Conservation (phyloP, 2,888 invertebrate species). For the Drosophila quinaria region DNA sequence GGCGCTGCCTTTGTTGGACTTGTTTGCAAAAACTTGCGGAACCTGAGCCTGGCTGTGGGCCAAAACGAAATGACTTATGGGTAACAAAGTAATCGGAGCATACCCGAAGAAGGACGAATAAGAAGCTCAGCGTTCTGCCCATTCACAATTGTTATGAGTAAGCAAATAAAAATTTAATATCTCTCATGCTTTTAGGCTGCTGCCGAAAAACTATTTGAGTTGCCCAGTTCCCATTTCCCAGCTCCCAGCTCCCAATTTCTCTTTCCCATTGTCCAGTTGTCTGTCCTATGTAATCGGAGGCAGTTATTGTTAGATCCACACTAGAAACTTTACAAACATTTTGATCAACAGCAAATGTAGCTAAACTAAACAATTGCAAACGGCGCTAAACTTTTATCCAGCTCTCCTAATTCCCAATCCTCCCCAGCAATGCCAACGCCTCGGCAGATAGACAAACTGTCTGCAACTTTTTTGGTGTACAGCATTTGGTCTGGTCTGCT, state of each 20-base stretch:
- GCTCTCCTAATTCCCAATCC: not conserved
- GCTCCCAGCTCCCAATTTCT: conserved; percentile 4
- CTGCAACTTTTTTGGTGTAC: conserved; percentile 45
- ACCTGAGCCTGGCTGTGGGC: conserved; percentile 62
- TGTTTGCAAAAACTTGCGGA: conserved; percentile 66
- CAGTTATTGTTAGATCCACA: conserved; percentile 44
- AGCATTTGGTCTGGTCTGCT: conserved; percentile 1
- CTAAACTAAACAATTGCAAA: conserved; percentile 65
- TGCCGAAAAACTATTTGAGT: conserved; percentile 59
- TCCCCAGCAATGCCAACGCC: conserved; percentile 2
- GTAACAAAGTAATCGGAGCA: conserved; percentile 32
- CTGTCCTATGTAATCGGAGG: conserved; percentile 44
- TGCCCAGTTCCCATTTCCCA: conserved; percentile 28
- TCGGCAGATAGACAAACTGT: conserved; percentile 43
- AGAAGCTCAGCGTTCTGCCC: conserved; percentile 15
- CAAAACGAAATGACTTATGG: conserved; percentile 69
- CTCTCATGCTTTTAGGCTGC: conserved; percentile 64
- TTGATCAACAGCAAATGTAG: conserved; percentile 62
- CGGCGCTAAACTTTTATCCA: conserved; percentile 56
- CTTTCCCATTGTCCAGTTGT: conserved; percentile 2
- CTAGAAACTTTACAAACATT: conserved; percentile 57
- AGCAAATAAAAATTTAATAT: conserved; percentile 77
- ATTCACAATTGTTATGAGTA: conserved; percentile 65
- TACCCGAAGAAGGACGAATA: conserved; percentile 4
- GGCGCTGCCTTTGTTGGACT: conserved; percentile 77